Conservation (phyloP, 2,888 invertebrate genomes). For the Ormia ochracea region DNA sequence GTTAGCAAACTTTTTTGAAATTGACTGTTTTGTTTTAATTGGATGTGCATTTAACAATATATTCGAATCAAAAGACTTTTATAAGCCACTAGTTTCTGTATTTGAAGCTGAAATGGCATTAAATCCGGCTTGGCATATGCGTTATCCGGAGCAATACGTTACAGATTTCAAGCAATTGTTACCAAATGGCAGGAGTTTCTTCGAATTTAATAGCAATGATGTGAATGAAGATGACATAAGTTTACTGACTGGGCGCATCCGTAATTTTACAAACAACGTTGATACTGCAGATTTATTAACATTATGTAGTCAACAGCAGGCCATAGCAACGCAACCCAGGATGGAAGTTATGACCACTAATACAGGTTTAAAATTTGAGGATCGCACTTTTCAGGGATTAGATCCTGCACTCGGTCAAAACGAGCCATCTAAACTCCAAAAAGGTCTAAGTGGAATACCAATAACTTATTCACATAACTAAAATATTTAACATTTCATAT, state of each 20-base stretch:
- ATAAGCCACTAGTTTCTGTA: constrained; percentile 92
- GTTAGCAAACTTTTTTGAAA: constrained; percentile 92
- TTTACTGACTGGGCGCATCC: constrained; percentile 84
- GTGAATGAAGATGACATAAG: constrained; percentile 82
- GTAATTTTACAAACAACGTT: constrained; percentile 69
- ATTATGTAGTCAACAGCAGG: constrained; percentile 62
- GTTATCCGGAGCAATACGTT: constrained; percentile 80
- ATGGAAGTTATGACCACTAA: constrained; percentile 73
- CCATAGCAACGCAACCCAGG: constrained; percentile 71
- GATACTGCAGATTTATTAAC: constrained; percentile 59
- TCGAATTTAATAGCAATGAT: constrained; percentile 77
- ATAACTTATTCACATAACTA: constrained; percentile 79
- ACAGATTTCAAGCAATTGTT: constrained; percentile 87
- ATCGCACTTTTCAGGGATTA: constrained; percentile 89
- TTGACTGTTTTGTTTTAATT: constrained; percentile 94
- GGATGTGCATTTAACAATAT: constrained; percentile 94
- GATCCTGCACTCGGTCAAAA: constrained; percentile 88
- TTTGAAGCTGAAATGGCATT: constrained; percentile 93
- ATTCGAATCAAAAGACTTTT: constrained; percentile 89
- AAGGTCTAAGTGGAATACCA: constrained; percentile 88
- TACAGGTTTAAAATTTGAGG: constrained; percentile 75
- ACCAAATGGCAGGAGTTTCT: constrained; percentile 80
- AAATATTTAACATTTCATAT: background rate
- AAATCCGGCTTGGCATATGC: constrained; percentile 79
- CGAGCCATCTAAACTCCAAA: constrained; percentile 82